A percentile compares a stretch with the other conserved stretches of the same genome.
Conservation (phyloP, 92 coral and sea anemone genomes). For the Porites divaricata region DNA sequence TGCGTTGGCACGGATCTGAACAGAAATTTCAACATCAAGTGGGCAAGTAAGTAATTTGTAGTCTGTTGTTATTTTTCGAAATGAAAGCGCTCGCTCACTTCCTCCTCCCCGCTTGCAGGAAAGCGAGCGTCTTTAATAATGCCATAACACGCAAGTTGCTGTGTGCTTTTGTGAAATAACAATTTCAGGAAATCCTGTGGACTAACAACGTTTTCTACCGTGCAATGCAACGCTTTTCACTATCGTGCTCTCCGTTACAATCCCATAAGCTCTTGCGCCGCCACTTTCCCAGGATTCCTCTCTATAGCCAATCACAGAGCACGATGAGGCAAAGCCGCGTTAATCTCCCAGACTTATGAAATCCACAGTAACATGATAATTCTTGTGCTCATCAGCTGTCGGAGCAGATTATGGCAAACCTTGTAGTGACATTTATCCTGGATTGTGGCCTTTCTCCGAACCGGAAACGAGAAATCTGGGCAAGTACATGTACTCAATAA, state of each 20-base stretch:
- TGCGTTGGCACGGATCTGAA: conserved; percentile 82
- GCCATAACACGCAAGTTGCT: no score
- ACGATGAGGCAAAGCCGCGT: neutral
- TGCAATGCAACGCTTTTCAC: no score
- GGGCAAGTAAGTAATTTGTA: conserved; percentile 73
- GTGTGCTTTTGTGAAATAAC: no score
- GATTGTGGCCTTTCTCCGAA: conserved; percentile 81
- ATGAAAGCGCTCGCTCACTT: no score
- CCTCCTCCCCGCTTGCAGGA: no score
- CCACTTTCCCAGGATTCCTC: no score
- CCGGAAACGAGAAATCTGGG: conserved; percentile 70
- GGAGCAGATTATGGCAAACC: conserved; percentile 72
- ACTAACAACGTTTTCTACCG: no score
- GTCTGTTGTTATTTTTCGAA: neutral
- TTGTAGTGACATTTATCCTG: conserved; percentile 84
- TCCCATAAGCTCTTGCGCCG: no score
- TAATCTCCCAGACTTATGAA: neutral
- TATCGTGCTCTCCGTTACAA: no score
- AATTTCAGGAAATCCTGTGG: no score
- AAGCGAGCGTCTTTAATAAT: no score
- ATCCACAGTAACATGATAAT: neutral
- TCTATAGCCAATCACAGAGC: no score
- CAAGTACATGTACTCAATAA: conserved; percentile 60
- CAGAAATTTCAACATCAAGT: conserved; percentile 79
- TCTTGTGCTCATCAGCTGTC: conserved; percentile 45